These are phyloP conservation scores for Belonocnema kinseyi DNA, from an alignment of 1,140 invertebrate species.

Conservation along the genomic window DNA sequence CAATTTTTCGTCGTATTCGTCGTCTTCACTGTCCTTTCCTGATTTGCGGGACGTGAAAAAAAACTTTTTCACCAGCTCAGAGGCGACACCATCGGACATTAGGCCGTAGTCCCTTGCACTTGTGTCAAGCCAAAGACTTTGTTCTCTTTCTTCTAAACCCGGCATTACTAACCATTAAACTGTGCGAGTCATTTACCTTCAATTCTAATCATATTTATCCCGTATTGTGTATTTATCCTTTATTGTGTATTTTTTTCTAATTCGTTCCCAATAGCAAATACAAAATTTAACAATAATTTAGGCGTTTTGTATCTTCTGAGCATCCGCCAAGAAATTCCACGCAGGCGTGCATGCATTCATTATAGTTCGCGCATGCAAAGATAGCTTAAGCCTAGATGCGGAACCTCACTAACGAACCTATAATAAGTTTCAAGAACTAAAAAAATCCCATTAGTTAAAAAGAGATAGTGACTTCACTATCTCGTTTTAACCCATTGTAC, in stretches of 20 bases:
- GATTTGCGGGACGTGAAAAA: conserved; percentile 82
- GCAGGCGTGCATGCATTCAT: no score
- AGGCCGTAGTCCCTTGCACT: conserved; percentile 68
- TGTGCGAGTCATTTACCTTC: conserved; percentile 31
- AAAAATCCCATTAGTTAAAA: no score
- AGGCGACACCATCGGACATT: conserved; percentile 83
- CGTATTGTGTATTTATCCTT: background rate
- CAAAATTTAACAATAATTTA: background rate
- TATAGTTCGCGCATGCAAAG: no score
- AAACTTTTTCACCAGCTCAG: conserved; percentile 88
- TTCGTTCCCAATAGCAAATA: background rate
- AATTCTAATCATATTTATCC: conserved; percentile 41
- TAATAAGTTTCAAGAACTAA: no score
- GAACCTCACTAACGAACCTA: no score
- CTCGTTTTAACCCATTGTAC: no score
- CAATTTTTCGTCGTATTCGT: conserved; percentile 78
- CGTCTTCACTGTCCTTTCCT: conserved; percentile 72
- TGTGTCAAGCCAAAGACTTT: conserved; percentile 41
- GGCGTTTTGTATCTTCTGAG: no score
- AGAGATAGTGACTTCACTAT: no score
- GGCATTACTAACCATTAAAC: conserved; percentile 51
- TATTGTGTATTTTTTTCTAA: background rate
- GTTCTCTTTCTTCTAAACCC: conserved; percentile 53
- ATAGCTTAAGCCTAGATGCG: no score
- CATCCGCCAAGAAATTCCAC: no score